Evolutionary conservation across 2,797 vertebrate species (phyloP), one percentile per base, ranked within the genome.

Genomic region (Erethizon dorsatum): DNA sequence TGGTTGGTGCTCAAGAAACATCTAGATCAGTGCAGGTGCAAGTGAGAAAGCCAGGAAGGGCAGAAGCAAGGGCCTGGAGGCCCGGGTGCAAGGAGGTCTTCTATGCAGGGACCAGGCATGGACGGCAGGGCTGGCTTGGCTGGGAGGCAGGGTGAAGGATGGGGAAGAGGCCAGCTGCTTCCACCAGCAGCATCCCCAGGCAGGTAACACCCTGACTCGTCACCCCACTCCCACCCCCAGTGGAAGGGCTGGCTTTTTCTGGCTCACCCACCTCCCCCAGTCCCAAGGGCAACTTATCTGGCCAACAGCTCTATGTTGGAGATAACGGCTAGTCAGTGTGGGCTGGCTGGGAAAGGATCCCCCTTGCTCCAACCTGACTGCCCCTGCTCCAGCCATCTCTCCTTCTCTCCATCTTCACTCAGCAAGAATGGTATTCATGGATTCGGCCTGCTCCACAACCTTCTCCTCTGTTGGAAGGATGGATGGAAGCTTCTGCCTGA

Each of bases 21-120:
- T 67, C 59, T 65, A 54, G 77, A 61, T 41, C 5, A 33, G 63
- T 0, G 31, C 13, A 8, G 1, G 14, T 22, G 41, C 0, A 0
- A 82, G 67, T 3, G 4, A n/a, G 71, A 31, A 33, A 47, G 54
- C 80, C 41, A 8, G 86, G 1, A 6, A 45, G 71, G 2, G 31
- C 18, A n/a, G 28, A 52, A 47, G 41, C 2, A 15, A 83, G 61
- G 77, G 47, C 57, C 3, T 0, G 26, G 63, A 33, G n/a, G 45
- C 41, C 31, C 4, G 2, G 22, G 54, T 1, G 5, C 10, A 0
- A 28, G 69, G 54, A 8, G 11, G 8, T 6, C 83, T 14, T n/a
- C 33, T 13, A 13, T 61, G 54, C 41, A 59, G 47, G 37, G 3
- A 14, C 24, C 57, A 24, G 31, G 71, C 54, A 5, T 2, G 20